These are phyloP conservation scores for Heliconius ethilla DNA, from an alignment of 2,888 invertebrate species.

Conservation along the genomic window DNA sequence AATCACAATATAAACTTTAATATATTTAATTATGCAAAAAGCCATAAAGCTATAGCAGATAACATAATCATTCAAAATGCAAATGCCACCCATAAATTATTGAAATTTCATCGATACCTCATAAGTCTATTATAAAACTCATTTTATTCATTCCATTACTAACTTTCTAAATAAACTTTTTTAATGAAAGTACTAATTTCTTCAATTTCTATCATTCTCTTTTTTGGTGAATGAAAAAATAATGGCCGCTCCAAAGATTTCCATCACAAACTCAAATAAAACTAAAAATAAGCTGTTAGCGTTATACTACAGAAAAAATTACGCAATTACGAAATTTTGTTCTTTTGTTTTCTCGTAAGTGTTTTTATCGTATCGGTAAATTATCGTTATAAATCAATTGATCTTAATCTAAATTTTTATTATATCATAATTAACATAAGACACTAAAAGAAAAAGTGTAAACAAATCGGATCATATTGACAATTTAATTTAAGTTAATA, in stretches of 20 bases:
- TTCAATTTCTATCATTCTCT: background rate
- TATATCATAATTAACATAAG: background rate
- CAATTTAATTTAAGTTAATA: background rate
- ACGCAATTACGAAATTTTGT: conserved; percentile 9
- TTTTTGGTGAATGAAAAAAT: conserved; percentile 20
- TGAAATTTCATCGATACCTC: background rate
- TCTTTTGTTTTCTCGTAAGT: background rate
- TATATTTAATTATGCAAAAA: background rate
- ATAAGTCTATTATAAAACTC: background rate
- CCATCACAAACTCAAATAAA: conserved; percentile 22
- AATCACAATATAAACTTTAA: background rate
- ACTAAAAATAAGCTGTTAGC: conserved; percentile 9
- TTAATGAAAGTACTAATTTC: conserved; percentile 26
- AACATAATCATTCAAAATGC: conserved; percentile 14
- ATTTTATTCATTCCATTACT: background rate
- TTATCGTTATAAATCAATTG: background rate
- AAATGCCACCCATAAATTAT: conserved; percentile 4
- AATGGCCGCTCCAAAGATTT: background rate
- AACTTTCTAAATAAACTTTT: conserved; percentile 27
- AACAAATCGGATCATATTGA: accelerated
- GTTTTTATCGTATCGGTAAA: background rate
- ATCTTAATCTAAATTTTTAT: background rate
- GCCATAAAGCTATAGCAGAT: background rate
- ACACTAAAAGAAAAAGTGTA: background rate
- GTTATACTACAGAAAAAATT: background rate